Percentiles rank a stretch among this genome's conserved stretches.
Conservation (phyloP, 2,888 invertebrate species). For the Cerceris ruficornis region DNA sequence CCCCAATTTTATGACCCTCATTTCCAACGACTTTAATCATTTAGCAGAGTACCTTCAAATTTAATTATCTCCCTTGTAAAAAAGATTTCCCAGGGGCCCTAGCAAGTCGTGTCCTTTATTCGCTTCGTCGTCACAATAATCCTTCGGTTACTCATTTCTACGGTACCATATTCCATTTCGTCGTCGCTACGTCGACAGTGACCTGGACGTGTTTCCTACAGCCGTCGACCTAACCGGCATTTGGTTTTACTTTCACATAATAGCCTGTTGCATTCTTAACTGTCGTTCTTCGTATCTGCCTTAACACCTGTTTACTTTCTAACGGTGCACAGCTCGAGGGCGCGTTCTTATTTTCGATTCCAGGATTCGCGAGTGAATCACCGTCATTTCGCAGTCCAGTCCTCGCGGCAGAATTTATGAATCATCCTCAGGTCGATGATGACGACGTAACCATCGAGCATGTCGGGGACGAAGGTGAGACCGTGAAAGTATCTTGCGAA, state of each 20-base stretch:
- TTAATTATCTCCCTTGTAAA: too few relatives aligned
- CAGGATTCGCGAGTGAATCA: constrained; percentile 51
- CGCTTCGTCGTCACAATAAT: too few relatives aligned
- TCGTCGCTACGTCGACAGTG: neutral
- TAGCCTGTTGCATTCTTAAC: constrained; percentile 28
- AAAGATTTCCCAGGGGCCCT: too few relatives aligned
- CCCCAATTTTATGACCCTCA: too few relatives aligned
- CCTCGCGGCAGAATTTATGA: constrained; percentile 37
- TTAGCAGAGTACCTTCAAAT: too few relatives aligned
- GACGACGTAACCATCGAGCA: constrained; percentile 45
- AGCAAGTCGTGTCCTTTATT: too few relatives aligned
- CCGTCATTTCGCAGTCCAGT: constrained; percentile 25
- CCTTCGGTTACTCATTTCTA: too few relatives aligned
- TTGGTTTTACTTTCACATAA: constrained; percentile 38
- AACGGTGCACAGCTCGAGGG: constrained; percentile 26
- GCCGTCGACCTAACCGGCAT: constrained; percentile 28
- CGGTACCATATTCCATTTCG: too few relatives aligned
- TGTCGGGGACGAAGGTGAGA: constrained; percentile 42
- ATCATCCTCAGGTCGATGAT: constrained; percentile 51
- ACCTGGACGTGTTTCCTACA: constrained; percentile 30
- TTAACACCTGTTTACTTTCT: constrained; percentile 58
- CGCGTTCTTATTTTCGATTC: constrained; percentile 32
- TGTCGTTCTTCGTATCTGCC: constrained; percentile 3
- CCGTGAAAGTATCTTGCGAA: constrained; percentile 17
- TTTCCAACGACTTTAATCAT: too few relatives aligned